Evolutionary conservation across 2,888 invertebrate species (phyloP), one percentile per base, ranked within the genome.

Genomic region (Agrotis exclamationis): DNA sequence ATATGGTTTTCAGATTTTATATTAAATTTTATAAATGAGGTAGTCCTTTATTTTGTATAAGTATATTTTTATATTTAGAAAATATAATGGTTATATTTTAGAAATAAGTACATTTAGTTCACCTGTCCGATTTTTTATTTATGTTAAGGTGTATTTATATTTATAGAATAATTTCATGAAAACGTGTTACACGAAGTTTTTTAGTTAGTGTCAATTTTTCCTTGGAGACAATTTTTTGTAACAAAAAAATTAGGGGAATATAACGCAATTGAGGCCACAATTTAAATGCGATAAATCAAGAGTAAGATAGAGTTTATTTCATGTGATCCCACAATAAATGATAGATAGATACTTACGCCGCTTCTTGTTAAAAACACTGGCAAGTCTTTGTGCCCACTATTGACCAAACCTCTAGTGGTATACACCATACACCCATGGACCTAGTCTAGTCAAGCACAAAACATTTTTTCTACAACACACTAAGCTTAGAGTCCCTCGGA

Each of bases 291-390:
- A 91, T 92, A 91, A 85, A 88, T 91, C 84, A 91, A 93, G 90
- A 92, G 87, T 86, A 91, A 90, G 90, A 92, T 88, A 91, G 88
- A 93, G 89, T 84, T 75, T 80, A 87, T 87, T 88, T 90, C 88
- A 91, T 87, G 91, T 94, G 94, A 92, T 89, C 95, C 95, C 95
- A 94, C 89, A 94, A 93, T 91, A 93, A 89, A 93, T 93, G 93
- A 92, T 88, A 92, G 90, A 88, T 90, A 89, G 73, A 89, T 95
- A 95, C 95, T 94, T 94, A 95, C 95, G 88, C 87, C 77, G 80
- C 86, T 87, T 84, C 85, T 88, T 88, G 90, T 90, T 91, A 88
- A 84, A 80, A 88, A 89, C 89, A 90, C 91, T 88, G 85, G 83
- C 79, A 87, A 87, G 54, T 86, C 87, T 89, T 88, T 88, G 87